These are phyloP conservation scores for Pollenia labialis DNA, from an alignment of 2,888 invertebrate species.

Conservation along the genomic window DNA sequence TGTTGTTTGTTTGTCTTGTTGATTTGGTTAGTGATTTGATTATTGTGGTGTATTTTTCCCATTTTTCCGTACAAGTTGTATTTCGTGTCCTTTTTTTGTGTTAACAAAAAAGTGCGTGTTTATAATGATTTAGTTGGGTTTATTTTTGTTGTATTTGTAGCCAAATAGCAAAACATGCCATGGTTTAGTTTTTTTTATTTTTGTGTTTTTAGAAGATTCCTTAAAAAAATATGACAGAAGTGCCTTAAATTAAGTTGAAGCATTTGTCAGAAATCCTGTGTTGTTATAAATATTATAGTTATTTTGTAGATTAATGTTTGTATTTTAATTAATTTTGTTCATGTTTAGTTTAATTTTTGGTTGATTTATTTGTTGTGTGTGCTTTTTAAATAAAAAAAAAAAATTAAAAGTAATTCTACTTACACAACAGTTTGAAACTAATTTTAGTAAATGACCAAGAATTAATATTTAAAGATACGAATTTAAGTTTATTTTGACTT, in stretches of 20 bases:
- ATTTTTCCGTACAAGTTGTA: neutral
- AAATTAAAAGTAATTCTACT: neutral
- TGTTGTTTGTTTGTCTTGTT: neutral
- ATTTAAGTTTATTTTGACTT: conserved; percentile 8
- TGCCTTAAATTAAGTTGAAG: neutral
- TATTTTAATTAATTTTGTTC: conserved; percentile 56
- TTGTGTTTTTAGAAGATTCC: conserved; percentile 17
- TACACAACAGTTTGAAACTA: conserved; percentile 26
- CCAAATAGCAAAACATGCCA: conserved; percentile 56
- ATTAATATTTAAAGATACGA: neutral
- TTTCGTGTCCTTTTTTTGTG: conserved; percentile 9
- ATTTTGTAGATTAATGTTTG: conserved; percentile 40
- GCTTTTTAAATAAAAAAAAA: neutral
- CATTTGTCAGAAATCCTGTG: conserved; percentile 16
- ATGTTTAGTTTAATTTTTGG: conserved; percentile 31
- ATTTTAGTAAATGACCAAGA: conserved; percentile 13
- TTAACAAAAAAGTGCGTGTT: conserved; percentile 59
- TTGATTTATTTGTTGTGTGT: neutral
- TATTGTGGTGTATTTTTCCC: conserved; percentile 35
- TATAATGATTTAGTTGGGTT: conserved; percentile 32
- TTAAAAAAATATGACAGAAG: conserved; percentile 10
- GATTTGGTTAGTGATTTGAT: conserved; percentile 45
- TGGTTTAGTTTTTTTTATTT: conserved; percentile 2
- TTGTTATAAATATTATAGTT: neutral
- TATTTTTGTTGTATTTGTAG: conserved; percentile 3